phyloP scores from a whole-genome alignment of 1,140 invertebrate genomes.

The Melitaea cinxia region DNA sequence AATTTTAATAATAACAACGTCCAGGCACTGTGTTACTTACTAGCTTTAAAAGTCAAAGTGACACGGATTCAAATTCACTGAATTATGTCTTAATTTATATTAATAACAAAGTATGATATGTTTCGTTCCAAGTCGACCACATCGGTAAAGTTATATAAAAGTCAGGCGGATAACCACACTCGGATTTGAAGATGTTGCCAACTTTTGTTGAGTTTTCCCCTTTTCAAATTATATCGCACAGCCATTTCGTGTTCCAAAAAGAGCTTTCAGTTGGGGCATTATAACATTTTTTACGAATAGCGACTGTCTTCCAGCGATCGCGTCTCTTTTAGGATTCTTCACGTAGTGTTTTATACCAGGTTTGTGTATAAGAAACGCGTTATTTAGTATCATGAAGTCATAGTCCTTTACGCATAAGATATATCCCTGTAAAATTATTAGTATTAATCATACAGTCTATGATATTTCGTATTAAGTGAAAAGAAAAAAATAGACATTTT shows the following conservation, averaged over 20 bases:
- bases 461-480: too few relatives aligned
- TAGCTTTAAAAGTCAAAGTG: conserved; percentile 35
- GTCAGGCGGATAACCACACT: conserved; percentile 49
- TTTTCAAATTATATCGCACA: conserved; percentile 88
- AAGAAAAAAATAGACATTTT: too few relatives aligned
- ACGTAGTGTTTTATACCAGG: conserved; percentile 92
- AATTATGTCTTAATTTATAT: conserved; percentile 40
- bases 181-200: conserved; percentile 33
- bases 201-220: conserved; percentile 1
- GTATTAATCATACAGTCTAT: too few relatives aligned
- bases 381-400: conserved; percentile 94
- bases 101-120: conserved; percentile 51
- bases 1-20: conserved; percentile 28
- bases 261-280: conserved; percentile 90
- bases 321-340: conserved; percentile 88
- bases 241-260: conserved; percentile 90
- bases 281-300: conserved; percentile 90
- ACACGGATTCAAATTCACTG: conserved; percentile 40
- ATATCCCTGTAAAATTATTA: conserved; percentile 87
- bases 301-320: conserved; percentile 90
- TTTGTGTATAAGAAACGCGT: conserved; percentile 93
- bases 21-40: conserved; percentile 36
- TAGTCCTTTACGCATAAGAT: conserved; percentile 93
- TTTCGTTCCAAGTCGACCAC: conserved; percentile 47
- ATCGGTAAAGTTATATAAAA: conserved; percentile 51